Evolutionary conservation across 2,888 invertebrate genomes (phyloP).

Genomic region (Drosophila robusta): DNA sequence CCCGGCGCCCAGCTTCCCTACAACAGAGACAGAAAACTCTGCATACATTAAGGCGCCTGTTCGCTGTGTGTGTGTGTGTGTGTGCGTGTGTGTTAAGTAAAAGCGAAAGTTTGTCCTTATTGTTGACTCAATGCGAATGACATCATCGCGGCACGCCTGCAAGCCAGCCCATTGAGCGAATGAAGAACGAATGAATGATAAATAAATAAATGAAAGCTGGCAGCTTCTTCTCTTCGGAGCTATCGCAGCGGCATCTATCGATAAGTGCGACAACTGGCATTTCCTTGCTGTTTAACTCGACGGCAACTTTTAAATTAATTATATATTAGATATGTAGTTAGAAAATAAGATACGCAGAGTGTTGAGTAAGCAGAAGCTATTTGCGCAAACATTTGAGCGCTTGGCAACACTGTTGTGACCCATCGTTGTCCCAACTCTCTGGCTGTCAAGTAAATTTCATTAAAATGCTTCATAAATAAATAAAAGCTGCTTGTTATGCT

Average conservation of each 20-base stretch:
- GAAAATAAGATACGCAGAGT: background rate
- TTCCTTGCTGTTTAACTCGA: background rate
- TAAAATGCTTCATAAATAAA: background rate
- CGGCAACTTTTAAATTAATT: slow-evolving; percentile 42
- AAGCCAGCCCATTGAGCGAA: slow-evolving; percentile 28
- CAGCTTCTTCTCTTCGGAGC: slow-evolving; percentile 7
- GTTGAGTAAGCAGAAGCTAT: slow-evolving; percentile 10
- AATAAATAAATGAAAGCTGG: slow-evolving; percentile 43
- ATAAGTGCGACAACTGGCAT: slow-evolving; percentile 26
- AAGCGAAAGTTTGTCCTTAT: slow-evolving; percentile 71
- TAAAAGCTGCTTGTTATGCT: background rate
- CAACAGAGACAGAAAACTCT: slow-evolving; percentile 28
- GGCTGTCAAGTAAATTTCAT: background rate
- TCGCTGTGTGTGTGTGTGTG: background rate
- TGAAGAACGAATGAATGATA: slow-evolving; percentile 27
- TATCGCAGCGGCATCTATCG: slow-evolving; percentile 46
- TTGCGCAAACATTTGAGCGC: background rate
- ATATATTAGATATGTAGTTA: slow-evolving; percentile 16
- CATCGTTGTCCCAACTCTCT: background rate
- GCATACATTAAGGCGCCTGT: slow-evolving; percentile 67
- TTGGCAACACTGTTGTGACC: slow-evolving; percentile 1
- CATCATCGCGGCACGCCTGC: slow-evolving; percentile 60
- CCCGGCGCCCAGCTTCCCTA: slow-evolving; percentile 6
- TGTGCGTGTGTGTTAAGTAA: slow-evolving; percentile 19
- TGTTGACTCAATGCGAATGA: slow-evolving; percentile 59